phyloP scores from a whole-genome alignment of 1,140 invertebrate genomes.

The Drosophila ironensis region DNA sequence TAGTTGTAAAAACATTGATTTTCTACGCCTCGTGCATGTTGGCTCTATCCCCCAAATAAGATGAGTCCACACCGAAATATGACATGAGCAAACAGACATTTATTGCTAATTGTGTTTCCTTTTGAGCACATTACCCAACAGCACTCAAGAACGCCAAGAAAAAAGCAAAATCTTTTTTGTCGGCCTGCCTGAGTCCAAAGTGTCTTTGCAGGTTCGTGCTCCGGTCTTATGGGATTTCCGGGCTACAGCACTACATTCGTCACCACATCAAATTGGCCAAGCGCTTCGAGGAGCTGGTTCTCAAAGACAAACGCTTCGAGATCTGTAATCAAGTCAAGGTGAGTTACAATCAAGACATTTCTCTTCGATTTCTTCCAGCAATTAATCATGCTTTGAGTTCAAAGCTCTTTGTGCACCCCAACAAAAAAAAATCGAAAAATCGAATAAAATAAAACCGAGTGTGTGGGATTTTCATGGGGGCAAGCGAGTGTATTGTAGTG shows the following conservation, averaged over 20 bases:
- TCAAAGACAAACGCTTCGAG: conserved; percentile 94
- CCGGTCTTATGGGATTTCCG: conserved; percentile 95
- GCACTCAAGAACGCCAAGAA: background rate
- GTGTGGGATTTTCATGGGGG: conserved; percentile 21
- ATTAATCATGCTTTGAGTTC: conserved; percentile 66
- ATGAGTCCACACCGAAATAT: conserved; percentile 5
- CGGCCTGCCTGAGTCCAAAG: background rate
- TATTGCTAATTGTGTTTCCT: conserved; percentile 1
- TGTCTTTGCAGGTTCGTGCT: conserved; percentile 89
- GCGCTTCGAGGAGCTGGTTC: conserved; percentile 93
- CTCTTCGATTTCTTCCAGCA: conserved; percentile 18
- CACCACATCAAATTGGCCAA: conserved; percentile 97
- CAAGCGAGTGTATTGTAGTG: background rate
- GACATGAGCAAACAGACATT: conserved; percentile 1
- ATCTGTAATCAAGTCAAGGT: conserved; percentile 98
- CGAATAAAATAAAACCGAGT: no score
- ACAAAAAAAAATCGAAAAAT: no score
- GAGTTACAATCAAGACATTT: conserved; percentile 72
- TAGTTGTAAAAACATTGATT: conserved; percentile 56
- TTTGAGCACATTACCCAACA: background rate
- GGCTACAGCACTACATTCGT: conserved; percentile 95
- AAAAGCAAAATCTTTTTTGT: background rate
- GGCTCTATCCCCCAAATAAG: conserved; percentile 1
- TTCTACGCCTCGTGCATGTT: background rate
- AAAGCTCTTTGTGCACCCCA: conserved; percentile 47